These are phyloP conservation scores for Channallabes apus DNA, from an alignment of 2,797 vertebrate species.

Conservation along the genomic window DNA sequence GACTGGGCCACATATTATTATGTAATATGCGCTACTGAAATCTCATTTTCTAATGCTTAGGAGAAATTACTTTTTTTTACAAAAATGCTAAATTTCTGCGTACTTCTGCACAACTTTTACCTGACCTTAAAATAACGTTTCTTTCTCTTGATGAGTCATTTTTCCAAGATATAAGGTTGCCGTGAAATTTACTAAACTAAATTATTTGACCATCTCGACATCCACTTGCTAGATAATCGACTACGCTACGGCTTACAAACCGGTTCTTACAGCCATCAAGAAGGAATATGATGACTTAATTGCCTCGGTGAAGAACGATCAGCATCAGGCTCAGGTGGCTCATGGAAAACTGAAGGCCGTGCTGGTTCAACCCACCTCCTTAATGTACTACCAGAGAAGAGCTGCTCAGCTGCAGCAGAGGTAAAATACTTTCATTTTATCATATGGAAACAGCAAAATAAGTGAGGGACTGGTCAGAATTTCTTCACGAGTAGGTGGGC, in stretches of 20 bases:
- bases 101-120: neutral
- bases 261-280: conserved; percentile 74
- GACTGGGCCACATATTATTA: neutral
- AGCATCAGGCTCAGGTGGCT: conserved; percentile 56
- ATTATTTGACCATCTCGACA: neutral
- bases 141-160: neutral
- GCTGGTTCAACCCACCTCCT: conserved; percentile 61
- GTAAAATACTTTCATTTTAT: conserved; percentile 56
- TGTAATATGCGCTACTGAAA: neutral
- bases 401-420: conserved; percentile 69
- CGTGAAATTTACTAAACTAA: too few species aligned
- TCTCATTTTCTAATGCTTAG: neutral
- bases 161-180: neutral
- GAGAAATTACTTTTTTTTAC: neutral
- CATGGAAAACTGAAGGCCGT: conserved; percentile 63
- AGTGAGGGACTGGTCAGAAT: neutral
- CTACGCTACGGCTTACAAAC: conserved; percentile 66
- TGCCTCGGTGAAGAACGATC: conserved; percentile 64
- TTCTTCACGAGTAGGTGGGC: neutral
- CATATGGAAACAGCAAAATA: neutral
- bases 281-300: conserved; percentile 74
- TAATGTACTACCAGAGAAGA: conserved; percentile 67
- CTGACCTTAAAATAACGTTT: neutral
- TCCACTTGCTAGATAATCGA: conserved; percentile 69
- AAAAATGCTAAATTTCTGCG: neutral